Evolutionary conservation across 1,140 invertebrate genomes (phyloP), one percentile per base, ranked within the genome.

Genomic region (Copidosoma floridanum): DNA sequence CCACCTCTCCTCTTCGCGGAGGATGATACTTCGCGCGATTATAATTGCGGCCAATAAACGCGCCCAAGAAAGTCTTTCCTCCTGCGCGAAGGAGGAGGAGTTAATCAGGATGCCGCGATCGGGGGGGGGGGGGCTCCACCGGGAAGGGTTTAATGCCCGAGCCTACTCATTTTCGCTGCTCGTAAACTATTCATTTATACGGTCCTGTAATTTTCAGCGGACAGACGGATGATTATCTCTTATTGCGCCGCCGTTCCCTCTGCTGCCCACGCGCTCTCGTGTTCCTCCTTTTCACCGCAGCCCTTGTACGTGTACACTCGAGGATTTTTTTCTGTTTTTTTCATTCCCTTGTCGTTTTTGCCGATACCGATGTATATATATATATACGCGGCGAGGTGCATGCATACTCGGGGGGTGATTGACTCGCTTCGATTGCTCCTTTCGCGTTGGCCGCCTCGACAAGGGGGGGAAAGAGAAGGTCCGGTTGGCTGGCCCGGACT

Each of bases 151-250:
- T 50, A 44, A 60, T 60, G 24, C 20, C 57, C 21, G 53, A 61
- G 57, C 52, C 53, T 57, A 56, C 53, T 62, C 60, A 70, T 74
- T 76, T 76, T 76, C 72, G 73, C 72, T 71, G 72, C 73, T 74
- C 71, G 72, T 76, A 77, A 77, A 77, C 75, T 75, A 77, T 74
- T 74, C 73, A 74, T 75, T 77, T 74, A 75, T 72, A 66, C 67
- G 68, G 66, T 72, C 68, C 71, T 74, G 74, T 75, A 77, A 76
- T 77, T 74, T 75, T 62, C 68, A 73, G 69, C 70, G 66, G 66
- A 68, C 66, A 69, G 66, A 64, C 63, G 70, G 65, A 65, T 70
- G 66, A 71, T 72, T 70, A 72, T 73, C 67, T 48, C 43, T 53
- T 64, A 64, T 67, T 59, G 55, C 61, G 55, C 41, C 64, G 3